Conservation (phyloP, 2,113 vertebrate species). For the Chlorodrepanis virens region DNA sequence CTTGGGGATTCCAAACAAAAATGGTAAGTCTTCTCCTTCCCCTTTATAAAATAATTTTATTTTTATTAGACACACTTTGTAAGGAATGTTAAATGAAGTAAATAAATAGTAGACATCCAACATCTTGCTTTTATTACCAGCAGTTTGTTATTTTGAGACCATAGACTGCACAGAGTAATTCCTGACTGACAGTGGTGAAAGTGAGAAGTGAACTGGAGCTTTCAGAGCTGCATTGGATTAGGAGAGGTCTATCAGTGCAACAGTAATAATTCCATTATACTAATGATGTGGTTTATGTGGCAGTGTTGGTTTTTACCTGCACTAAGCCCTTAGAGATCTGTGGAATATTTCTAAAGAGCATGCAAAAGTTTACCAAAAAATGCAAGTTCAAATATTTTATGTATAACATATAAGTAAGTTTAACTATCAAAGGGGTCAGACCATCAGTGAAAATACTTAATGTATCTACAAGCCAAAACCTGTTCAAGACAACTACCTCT, state of each 20-base stretch:
- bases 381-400: neutral
- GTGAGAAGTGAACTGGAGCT: neutral
- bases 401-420: neutral
- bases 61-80: neutral
- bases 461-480: neutral
- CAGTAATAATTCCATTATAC: neutral
- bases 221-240: neutral
- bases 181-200: neutral
- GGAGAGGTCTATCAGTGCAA: neutral
- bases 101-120: neutral
- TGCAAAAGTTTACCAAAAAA: neutral
- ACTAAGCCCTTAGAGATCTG: neutral
- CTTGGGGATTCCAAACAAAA: neutral
- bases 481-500: neutral
- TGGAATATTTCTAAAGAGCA: neutral
- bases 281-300: neutral
- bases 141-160: neutral
- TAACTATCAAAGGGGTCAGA: neutral
- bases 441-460: neutral
- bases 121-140: neutral
- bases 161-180: neutral
- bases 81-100: neutral
- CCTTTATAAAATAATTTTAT: neutral
- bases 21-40: neutral
- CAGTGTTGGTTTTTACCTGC: neutral